A percentile compares a stretch with the other conserved stretches of the same genome.
Evolutionary conservation across 2,797 vertebrate genomes (phyloP).

Genomic region (Periophthalmus magnuspinnatus): DNA sequence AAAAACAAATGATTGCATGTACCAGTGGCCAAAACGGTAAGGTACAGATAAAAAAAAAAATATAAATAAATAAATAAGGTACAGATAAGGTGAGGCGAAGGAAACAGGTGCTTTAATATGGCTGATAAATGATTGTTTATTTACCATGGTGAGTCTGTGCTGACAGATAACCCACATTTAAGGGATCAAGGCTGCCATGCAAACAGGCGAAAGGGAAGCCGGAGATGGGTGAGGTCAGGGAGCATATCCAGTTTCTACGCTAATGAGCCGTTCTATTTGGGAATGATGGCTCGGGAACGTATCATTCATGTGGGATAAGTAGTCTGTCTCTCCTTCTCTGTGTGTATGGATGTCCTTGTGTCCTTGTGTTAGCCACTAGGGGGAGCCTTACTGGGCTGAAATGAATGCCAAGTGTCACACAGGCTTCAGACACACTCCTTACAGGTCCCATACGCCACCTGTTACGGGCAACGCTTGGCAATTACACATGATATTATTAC

Average conservation of each 20-base stretch:
- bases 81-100: conserved; percentile 41
- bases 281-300: conserved; percentile 56
- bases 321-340: conserved; percentile 20
- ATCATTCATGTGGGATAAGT: conserved; percentile 66
- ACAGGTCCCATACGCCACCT: conserved; percentile 57
- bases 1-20: no score
- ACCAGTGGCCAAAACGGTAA: no score
- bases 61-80: no score
- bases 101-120: conserved; percentile 50
- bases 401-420: conserved; percentile 27
- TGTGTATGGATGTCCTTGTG: conserved; percentile 18
- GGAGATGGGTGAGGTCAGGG: conserved; percentile 54
- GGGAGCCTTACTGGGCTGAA: conserved; percentile 42
- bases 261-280: conserved; percentile 71
- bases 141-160: conserved; percentile 65
- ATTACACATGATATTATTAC: conserved; percentile 76
- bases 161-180: conserved; percentile 73
- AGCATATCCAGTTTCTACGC: conserved; percentile 62
- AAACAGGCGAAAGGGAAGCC: conserved; percentile 41
- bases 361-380: conserved; percentile 53
- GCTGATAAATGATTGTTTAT: conserved; percentile 69
- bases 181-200: conserved; percentile 64
- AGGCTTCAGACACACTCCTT: conserved; percentile 34
- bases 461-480: conserved; percentile 52
- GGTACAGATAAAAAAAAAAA: no score